These are phyloP conservation scores for Mesoclemmys tuberculata DNA, from an alignment of 2,113 vertebrate species.

Conservation along the genomic window DNA sequence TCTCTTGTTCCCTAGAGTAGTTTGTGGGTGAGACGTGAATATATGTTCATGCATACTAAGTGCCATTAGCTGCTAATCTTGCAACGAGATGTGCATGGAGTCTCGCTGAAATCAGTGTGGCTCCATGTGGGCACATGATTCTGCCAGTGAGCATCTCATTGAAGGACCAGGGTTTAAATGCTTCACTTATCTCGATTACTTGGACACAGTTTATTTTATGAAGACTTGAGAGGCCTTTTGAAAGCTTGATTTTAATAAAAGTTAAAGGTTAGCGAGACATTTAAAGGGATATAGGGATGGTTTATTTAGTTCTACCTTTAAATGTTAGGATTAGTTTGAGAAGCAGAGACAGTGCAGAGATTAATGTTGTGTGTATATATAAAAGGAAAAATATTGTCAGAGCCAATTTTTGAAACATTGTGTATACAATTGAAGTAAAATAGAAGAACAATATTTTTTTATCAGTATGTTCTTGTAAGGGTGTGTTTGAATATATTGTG, in stretches of 20 bases:
- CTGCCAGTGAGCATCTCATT: not conserved
- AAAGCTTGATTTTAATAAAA: slow-evolving; percentile 11
- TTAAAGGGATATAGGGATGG: not conserved
- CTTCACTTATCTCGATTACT: not conserved
- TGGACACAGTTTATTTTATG: not conserved
- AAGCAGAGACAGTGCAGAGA: slow-evolving; percentile 14
- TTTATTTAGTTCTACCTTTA: slow-evolving; percentile 49
- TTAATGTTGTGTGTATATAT: slow-evolving; percentile 25
- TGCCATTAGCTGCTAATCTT: not conserved
- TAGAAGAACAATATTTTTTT: slow-evolving; percentile 30
- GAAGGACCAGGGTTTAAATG: not conserved
- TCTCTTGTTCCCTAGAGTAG: not conserved
- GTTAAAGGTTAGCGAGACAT: slow-evolving; percentile 28
- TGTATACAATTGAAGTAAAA: slow-evolving; percentile 21
- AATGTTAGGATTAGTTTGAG: slow-evolving; percentile 13
- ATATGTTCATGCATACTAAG: not conserved
- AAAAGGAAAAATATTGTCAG: not conserved
- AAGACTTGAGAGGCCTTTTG: not conserved
- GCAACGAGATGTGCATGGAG: not conserved
- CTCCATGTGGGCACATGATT: rapidly evolving
- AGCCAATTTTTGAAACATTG: slow-evolving; percentile 11
- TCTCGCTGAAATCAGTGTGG: rapidly evolving
- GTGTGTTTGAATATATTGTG: slow-evolving; percentile 25
- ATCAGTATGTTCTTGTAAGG: not conserved
- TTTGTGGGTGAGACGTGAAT: not conserved